Evolutionary conservation across 2,113 vertebrate genomes (phyloP).

Genomic region (Malurus alboscapulatus): DNA sequence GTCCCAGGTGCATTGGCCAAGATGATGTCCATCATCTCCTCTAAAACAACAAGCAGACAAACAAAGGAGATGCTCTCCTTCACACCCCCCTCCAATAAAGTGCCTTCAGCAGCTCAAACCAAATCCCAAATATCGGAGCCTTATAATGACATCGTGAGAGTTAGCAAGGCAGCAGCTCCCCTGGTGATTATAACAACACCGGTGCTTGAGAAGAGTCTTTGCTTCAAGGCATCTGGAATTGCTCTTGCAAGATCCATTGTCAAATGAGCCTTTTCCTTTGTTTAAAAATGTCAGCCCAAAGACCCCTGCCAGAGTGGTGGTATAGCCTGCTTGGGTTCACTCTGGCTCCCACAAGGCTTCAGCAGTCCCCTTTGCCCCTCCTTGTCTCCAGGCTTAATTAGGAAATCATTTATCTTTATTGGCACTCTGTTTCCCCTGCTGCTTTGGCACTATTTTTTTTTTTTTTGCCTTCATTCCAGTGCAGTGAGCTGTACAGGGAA

Average conservation of each 20-base stretch:
- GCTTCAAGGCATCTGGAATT: slow-evolving; percentile 65
- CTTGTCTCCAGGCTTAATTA: slow-evolving; percentile 70
- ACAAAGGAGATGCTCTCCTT: slow-evolving; percentile 60
- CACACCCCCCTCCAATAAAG: slow-evolving; percentile 27
- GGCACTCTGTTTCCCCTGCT: slow-evolving; percentile 63
- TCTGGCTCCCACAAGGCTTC: slow-evolving; percentile 63
- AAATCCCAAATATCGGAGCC: slow-evolving; percentile 23
- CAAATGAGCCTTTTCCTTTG: slow-evolving; percentile 64
- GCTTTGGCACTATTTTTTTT: slow-evolving; percentile 40
- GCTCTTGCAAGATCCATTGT: slow-evolving; percentile 67
- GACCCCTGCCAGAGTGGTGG: slow-evolving; percentile 68
- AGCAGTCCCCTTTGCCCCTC: slow-evolving; percentile 54
- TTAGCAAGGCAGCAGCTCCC: slow-evolving; percentile 51
- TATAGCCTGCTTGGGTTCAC: slow-evolving; percentile 60
- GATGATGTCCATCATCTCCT: slow-evolving; percentile 47
- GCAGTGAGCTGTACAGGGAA: slow-evolving; percentile 60
- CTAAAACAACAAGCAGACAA: slow-evolving; percentile 45
- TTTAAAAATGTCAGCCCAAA: slow-evolving; percentile 69
- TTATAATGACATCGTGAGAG: slow-evolving; percentile 50
- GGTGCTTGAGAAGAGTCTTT: slow-evolving; percentile 49
- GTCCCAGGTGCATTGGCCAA: slow-evolving; percentile 59
- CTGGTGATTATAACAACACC: slow-evolving; percentile 64
- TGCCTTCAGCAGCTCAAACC: slow-evolving; percentile 58
- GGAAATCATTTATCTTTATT: slow-evolving; percentile 70
- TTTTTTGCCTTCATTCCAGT: slow-evolving; percentile 56